phyloP scores from a whole-genome alignment of 2,888 invertebrate species.

The Torymus auratus region DNA sequence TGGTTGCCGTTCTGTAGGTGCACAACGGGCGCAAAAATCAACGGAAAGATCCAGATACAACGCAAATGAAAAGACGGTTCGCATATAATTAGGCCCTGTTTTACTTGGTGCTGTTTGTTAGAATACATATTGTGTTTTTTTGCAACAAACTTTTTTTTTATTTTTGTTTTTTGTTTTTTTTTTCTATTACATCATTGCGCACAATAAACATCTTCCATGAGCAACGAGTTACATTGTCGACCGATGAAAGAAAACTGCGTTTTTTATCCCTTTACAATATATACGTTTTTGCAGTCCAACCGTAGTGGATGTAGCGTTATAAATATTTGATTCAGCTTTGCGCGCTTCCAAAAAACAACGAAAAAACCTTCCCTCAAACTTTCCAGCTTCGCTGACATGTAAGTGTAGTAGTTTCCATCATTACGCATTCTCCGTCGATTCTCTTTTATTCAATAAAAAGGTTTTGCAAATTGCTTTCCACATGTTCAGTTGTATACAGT shows the following conservation, averaged over 20 bases:
- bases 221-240: no score
- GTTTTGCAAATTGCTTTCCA: conserved; percentile 38
- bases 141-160: conserved; percentile 55
- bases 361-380: no score
- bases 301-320: no score
- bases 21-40: background rate
- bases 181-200: background rate
- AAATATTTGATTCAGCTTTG: no score
- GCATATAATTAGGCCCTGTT: conserved; percentile 68
- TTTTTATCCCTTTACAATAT: no score
- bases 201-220: no score
- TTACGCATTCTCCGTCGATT: conserved; percentile 55
- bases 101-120: conserved; percentile 68
- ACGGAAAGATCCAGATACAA: background rate
- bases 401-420: conserved; percentile 18
- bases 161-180: conserved; percentile 11
- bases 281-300: no score
- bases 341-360: no score
- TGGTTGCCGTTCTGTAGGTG: conserved; percentile 30
- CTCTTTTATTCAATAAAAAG: conserved; percentile 48
- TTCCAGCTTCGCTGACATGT: background rate
- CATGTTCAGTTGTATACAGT: background rate
- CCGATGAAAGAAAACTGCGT: no score
- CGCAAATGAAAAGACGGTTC: no score
- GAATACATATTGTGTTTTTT: conserved; percentile 66